phyloP scores from a whole-genome alignment of 1,140 invertebrate species.

The Branchinecta lindahli region DNA sequence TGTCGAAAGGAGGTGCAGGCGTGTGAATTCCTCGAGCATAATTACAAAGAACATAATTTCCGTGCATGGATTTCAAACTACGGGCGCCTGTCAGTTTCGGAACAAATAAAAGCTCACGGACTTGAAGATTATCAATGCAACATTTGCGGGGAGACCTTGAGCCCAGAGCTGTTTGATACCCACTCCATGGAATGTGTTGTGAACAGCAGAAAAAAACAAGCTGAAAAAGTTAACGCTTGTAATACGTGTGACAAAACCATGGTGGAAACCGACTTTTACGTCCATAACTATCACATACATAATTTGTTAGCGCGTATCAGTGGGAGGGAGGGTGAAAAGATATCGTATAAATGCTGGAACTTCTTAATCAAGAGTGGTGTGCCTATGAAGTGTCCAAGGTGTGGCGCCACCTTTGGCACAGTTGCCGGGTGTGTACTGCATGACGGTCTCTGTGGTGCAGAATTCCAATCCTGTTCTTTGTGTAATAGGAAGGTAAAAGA shows the following conservation, averaged over 20 bases:
- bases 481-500: not conserved
- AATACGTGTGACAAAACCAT: not conserved
- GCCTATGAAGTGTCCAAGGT: not conserved
- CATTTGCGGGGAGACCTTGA: too few relatives aligned
- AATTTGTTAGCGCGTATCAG: not conserved
- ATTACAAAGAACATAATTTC: constrained; percentile 3
- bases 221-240: not conserved
- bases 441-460: not conserved
- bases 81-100: not conserved
- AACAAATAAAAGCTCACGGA: too few relatives aligned
- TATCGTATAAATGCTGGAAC: not conserved
- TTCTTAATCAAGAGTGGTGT: not conserved
- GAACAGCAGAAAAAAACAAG: too few relatives aligned
- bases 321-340: not conserved
- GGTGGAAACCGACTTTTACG: not conserved
- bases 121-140: too few relatives aligned
- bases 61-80: not conserved
- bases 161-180: too few relatives aligned
- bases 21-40: not conserved
- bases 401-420: not conserved
- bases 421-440: not conserved
- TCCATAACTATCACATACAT: not conserved
- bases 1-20: too few relatives aligned
- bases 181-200: too few relatives aligned
- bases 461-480: not conserved